Percentiles rank a stretch among this genome's conserved stretches.
phyloP scores from a whole-genome alignment of 2,797 vertebrate genomes.

The Carcharodon carcharias region DNA sequence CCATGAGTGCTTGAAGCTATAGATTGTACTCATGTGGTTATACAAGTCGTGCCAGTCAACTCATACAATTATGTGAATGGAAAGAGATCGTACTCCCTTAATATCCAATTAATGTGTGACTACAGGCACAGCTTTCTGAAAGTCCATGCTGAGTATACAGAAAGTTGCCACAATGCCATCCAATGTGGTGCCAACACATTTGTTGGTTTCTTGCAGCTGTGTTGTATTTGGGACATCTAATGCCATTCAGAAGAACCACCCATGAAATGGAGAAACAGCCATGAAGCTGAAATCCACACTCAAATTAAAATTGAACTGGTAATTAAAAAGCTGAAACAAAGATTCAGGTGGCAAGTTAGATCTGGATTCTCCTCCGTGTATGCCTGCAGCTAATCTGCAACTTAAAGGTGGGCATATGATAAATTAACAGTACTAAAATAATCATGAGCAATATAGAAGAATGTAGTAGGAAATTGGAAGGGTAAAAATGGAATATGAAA shows the following conservation, averaged over 20 bases:
- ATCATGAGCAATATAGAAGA: neutral
- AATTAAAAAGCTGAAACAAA: neutral
- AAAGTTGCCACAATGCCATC: neutral
- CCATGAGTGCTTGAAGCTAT: neutral
- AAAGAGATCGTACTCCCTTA: neutral
- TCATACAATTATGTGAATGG: neutral
- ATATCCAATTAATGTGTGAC: neutral
- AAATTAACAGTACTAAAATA: neutral
- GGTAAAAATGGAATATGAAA: neutral
- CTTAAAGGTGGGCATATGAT: neutral
- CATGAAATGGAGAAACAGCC: neutral
- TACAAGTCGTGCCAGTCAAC: no score
- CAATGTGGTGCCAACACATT: neutral
- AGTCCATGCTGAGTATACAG: neutral
- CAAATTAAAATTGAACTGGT: neutral
- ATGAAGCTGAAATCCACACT: neutral
- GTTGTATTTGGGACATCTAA: neutral
- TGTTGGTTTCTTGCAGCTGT: neutral
- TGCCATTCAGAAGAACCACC: neutral
- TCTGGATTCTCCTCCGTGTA: neutral
- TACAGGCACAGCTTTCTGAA: neutral
- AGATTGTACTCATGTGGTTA: neutral
- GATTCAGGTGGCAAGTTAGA: neutral
- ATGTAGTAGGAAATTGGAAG: neutral
- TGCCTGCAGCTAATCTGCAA: neutral